Evolutionary conservation across 2,113 vertebrate species (phyloP), one percentile per base, ranked within the genome.

Genomic region (Sapajus apella): DNA sequence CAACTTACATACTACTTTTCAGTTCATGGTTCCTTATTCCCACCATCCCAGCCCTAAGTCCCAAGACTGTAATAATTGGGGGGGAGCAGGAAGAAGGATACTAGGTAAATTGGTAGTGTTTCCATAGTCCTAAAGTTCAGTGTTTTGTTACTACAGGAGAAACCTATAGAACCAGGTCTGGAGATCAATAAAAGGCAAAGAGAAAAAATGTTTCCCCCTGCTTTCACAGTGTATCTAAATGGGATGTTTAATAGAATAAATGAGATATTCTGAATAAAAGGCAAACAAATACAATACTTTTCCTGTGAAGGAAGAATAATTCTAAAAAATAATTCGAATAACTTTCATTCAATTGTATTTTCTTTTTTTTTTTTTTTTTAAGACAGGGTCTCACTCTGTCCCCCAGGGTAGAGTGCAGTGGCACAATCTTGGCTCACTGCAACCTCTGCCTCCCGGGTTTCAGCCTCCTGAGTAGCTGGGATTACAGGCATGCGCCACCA

Each of bases 111-210:
- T 45, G 70, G 7, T 83, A 84, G 45, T 45, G 25, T 20, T n/a
- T 82, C 68, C 75, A 72, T n/a, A 90, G 61, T 87, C 68, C 35
- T 70, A 81, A 90, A 83, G 82, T 76, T 87, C 64, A 91, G 21
- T 75, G 17, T 96, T 95, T 91, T 76, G 37, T 77, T 91, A 79
- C 68, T 72, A 30, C 1, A 64, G 16, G 35, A 96, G 90, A 97
- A 94, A 87, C 47, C 25, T 64, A 52, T 0, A 2, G 47, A 88
- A 85, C 37, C 30, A 92, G 52, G 52, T 13, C 76, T 83, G 14
- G 25, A 68, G 8, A 92, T 52, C 37, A 75, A 70, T 58, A 10
- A 92, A 83, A 92, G 73, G 27, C 77, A 72, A 80, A 90, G 25
- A 82, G 13, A 90, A 80, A 81, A 84, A 84, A 75, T 37, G 32